These are phyloP conservation scores for Idaea aversata DNA, from an alignment of 2,888 invertebrate species.

Conservation along the genomic window DNA sequence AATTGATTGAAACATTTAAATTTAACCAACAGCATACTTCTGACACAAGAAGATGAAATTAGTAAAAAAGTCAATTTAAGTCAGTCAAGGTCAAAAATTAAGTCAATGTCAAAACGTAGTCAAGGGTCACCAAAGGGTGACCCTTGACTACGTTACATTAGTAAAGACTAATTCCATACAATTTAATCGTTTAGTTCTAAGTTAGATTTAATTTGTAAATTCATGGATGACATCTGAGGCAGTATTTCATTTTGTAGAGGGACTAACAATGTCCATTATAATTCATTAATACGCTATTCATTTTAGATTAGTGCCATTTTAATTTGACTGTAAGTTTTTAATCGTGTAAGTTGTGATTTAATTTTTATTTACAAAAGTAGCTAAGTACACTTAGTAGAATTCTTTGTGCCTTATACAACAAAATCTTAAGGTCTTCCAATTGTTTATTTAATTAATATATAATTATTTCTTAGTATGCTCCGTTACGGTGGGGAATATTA, in stretches of 20 bases:
- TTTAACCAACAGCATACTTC: too few species aligned
- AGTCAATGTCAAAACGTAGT: too few species aligned
- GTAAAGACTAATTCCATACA: background rate
- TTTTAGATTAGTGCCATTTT: constrained; percentile 56
- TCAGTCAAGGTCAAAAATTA: too few species aligned
- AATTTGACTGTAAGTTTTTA: constrained; percentile 21
- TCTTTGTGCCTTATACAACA: constrained; percentile 74
- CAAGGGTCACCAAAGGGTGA: too few species aligned
- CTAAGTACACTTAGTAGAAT: constrained; percentile 31
- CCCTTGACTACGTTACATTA: too few species aligned
- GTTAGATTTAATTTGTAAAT: constrained; percentile 47
- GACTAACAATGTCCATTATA: constrained; percentile 31
- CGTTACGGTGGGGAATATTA: background rate
- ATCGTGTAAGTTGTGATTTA: background rate
- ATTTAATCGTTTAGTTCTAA: constrained; percentile 15
- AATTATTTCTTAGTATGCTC: too few species aligned
- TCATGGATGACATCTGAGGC: constrained; percentile 73
- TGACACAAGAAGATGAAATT: too few species aligned
- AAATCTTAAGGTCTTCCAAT: constrained; percentile 73
- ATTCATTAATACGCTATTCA: constrained; percentile 35
- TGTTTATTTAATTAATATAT: background rate
- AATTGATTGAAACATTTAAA: too few species aligned
- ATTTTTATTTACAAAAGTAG: constrained; percentile 18
- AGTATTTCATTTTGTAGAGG: constrained; percentile 68
- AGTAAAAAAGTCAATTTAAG: too few species aligned